Conservation (phyloP, 92 coral and sea anemone species). For the Phenganax stokvisi region DNA sequence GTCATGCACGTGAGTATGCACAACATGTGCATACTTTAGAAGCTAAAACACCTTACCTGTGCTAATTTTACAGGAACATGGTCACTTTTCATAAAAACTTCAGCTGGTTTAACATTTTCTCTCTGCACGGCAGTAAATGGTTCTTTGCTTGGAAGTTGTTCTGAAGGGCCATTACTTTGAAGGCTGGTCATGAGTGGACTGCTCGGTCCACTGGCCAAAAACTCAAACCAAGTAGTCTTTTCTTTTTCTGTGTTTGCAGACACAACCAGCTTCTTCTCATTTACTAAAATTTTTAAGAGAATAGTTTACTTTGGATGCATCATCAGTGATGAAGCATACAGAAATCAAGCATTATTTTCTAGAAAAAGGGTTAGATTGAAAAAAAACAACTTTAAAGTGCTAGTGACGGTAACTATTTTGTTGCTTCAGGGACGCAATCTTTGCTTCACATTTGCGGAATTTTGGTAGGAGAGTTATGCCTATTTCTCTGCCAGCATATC, state of each 20-base stretch:
- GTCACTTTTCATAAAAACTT: conserved; percentile 46
- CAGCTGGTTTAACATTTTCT: conserved; percentile 59
- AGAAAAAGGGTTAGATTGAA: too few species aligned
- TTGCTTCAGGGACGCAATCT: too few species aligned
- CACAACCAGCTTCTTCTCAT: conserved; percentile 71
- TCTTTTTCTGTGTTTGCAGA: conserved; percentile 89
- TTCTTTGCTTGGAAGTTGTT: conserved; percentile 39
- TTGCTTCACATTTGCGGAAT: too few species aligned
- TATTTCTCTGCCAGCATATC: too few species aligned
- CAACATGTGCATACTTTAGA: too few species aligned
- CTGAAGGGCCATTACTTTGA: conserved; percentile 51
- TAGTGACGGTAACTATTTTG: too few species aligned
- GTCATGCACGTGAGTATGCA: too few species aligned
- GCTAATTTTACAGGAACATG: conserved; percentile 34
- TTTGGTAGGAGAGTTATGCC: too few species aligned
- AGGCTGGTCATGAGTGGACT: conserved; percentile 54
- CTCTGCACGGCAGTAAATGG: conserved; percentile 65
- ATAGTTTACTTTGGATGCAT: not conserved
- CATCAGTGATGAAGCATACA: not conserved
- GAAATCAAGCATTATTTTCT: not conserved
- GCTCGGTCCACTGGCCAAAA: conserved; percentile 61
- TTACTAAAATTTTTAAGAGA: conserved; percentile 40
- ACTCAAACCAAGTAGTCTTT: conserved; percentile 86
- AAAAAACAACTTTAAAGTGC: too few species aligned
- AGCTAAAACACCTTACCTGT: conserved; percentile 4